phyloP scores from a whole-genome alignment of 53 echinoderm and acorn worm genomes.

The Zoroaster sp. region DNA sequence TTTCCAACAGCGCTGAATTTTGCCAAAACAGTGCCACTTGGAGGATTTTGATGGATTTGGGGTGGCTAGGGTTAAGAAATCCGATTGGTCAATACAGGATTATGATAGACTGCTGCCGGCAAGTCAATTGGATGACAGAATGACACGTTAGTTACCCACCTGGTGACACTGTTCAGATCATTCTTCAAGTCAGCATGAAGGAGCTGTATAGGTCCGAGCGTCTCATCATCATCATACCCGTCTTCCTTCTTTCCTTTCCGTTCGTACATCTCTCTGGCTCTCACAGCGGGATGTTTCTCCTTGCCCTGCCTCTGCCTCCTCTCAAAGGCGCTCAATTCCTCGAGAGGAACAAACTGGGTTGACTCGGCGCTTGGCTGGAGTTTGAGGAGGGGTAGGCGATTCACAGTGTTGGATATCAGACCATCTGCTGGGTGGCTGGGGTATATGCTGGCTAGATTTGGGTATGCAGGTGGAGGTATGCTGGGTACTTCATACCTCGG shows the following conservation, averaged over 20 bases:
- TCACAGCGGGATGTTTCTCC: conserved; percentile 26
- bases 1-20: no score
- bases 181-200: conserved; percentile 31
- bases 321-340: conserved; percentile 38
- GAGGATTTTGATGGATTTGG: no score
- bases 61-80: no score
- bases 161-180: conserved; percentile 9
- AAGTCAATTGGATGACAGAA: no score
- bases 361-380: not conserved
- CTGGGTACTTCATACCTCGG: conserved; percentile 9
- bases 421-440: not conserved
- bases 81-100: no score
- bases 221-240: not conserved
- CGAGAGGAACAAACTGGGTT: conserved; percentile 18
- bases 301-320: conserved; percentile 1
- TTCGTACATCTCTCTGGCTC: conserved; percentile 3
- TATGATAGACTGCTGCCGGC: no score
- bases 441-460: not conserved
- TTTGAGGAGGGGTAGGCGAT: conserved; percentile 7
- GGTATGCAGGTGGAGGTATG: conserved; percentile 10
- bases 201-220: not conserved
- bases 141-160: not conserved
- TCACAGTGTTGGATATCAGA: not conserved
- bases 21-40: no score
- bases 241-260: not conserved